Conservation (phyloP, 2,888 invertebrate species). For the Cosmia pyralina region DNA sequence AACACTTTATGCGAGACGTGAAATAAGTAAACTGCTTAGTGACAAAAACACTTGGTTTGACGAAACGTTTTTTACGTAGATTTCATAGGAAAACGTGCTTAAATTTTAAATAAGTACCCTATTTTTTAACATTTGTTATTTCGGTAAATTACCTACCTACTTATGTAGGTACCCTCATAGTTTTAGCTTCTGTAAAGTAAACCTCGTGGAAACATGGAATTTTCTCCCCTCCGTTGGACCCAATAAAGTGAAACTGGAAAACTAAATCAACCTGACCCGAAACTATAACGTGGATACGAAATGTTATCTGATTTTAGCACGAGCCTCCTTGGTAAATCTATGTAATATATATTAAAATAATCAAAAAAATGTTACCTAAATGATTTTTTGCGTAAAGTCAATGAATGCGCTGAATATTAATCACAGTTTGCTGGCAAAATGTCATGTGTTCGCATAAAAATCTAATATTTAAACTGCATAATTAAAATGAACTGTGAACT, state of each 20-base stretch:
- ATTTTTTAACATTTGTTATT: background rate
- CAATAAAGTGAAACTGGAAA: background rate
- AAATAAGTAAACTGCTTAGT: background rate
- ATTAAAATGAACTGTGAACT: background rate
- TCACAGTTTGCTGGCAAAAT: slow-evolving; percentile 1
- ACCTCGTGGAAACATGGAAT: background rate
- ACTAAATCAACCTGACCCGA: background rate
- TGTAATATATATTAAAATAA: background rate
- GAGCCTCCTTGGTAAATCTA: background rate
- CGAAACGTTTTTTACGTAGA: background rate
- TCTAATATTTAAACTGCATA: background rate
- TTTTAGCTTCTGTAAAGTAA: background rate
- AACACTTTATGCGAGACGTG: background rate
- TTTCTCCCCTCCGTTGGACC: background rate
- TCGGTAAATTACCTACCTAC: background rate
- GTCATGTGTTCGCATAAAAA: slow-evolving; percentile 10
- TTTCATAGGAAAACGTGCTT: background rate
- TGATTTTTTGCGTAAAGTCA: slow-evolving; percentile 7
- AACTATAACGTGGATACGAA: background rate
- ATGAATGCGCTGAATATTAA: slow-evolving; percentile 25
- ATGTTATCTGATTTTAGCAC: background rate
- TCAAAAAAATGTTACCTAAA: background rate
- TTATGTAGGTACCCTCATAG: background rate
- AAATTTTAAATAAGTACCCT: background rate
- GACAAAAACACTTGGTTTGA: background rate